A percentile compares a stretch with the other conserved stretches of the same genome.
Evolutionary conservation across 2,888 invertebrate species (phyloP).

Genomic region (Ceramica pisi): DNA sequence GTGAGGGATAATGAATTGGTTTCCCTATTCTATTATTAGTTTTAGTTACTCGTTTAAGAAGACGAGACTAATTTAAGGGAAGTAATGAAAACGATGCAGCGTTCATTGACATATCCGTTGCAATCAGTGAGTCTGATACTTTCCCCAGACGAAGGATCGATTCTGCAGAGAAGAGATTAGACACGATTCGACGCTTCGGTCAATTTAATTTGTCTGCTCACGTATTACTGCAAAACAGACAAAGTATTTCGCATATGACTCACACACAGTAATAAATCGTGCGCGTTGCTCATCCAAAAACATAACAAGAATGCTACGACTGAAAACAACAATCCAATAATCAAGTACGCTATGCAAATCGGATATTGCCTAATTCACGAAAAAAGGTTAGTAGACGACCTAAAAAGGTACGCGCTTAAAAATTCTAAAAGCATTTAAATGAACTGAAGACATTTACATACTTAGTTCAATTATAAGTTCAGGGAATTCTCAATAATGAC

Average conservation of each 20-base stretch:
- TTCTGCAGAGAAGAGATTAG: constrained; percentile 37
- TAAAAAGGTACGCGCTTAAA: constrained; percentile 22
- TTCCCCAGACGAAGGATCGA: constrained; percentile 32
- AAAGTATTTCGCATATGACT: constrained; percentile 47
- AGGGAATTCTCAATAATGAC: constrained; percentile 49
- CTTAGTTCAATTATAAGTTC: constrained; percentile 48
- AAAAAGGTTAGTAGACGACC: constrained; percentile 24
- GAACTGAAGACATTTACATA: constrained; percentile 42
- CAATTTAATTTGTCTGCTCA: constrained; percentile 44
- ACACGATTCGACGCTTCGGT: constrained; percentile 20
- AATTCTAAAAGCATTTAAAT: constrained; percentile 51
- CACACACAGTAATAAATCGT: constrained; percentile 35
- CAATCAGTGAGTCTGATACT: constrained; percentile 49
- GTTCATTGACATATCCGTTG: constrained; percentile 61
- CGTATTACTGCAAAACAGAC: constrained; percentile 11
- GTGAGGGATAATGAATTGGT: constrained; percentile 71
- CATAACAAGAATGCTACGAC: constrained; percentile 34
- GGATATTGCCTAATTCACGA: constrained; percentile 18
- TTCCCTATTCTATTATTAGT: constrained; percentile 73
- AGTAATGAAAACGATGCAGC: constrained; percentile 55
- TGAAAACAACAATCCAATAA: constrained; percentile 34
- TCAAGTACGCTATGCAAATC: constrained; percentile 27
- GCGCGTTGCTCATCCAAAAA: constrained; percentile 42
- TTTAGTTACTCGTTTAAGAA: constrained; percentile 61
- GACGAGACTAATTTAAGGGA: constrained; percentile 59